Evolutionary conservation across 64 coral and sea anemone species (phyloP).

Genomic region (Stichodactyla helianthus): DNA sequence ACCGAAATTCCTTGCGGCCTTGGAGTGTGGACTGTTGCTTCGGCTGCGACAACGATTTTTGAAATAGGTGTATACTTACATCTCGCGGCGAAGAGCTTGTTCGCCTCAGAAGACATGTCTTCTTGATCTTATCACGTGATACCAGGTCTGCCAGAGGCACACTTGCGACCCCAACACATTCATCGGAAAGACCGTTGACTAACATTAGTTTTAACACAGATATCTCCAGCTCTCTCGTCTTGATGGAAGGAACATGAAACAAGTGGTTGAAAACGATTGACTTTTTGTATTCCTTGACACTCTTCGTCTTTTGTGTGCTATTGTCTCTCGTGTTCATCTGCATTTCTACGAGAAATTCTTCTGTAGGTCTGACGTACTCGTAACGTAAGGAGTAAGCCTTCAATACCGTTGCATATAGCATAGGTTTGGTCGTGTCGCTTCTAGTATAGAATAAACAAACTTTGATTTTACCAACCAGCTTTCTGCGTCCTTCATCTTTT

Average conservation of each 20-base stretch:
- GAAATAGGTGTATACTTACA: too few relatives aligned
- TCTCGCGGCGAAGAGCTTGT: neutral
- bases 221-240: neutral
- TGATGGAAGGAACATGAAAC: conserved; percentile 2
- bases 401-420: conserved; percentile 36
- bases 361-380: neutral
- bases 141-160: conserved; percentile 29
- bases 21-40: too few relatives aligned
- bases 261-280: neutral
- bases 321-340: neutral
- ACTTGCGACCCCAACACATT: neutral
- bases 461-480: conserved; percentile 25
- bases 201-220: conserved; percentile 16
- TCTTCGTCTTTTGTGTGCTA: neutral
- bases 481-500: neutral
- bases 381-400: neutral
- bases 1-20: too few relatives aligned
- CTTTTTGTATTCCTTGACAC: neutral
- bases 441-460: conserved; percentile 40
- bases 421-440: conserved; percentile 11
- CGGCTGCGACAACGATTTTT: too few relatives aligned
- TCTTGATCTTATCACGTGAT: conserved; percentile 49
- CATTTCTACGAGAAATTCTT: neutral
- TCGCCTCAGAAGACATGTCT: conserved; percentile 27
- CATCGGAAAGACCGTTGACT: conserved; percentile 14